Evolutionary conservation across 1,140 invertebrate species (phyloP), one percentile per base, ranked within the genome.

Genomic region (Microplitis mediator): DNA sequence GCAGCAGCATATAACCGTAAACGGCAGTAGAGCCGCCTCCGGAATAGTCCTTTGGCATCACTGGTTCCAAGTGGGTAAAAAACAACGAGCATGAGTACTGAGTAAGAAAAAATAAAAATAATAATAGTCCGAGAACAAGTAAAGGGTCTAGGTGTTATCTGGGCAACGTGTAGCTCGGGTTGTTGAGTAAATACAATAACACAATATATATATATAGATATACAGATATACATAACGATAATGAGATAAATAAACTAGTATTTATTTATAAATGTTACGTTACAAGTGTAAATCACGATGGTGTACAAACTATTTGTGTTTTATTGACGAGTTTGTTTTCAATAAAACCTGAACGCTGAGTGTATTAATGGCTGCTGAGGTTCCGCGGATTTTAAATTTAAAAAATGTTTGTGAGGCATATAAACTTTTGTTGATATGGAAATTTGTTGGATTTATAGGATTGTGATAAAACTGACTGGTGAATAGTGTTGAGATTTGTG

Each of bases 291-390:
- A 64, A 77, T 81, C 79, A 78, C 74, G 69, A 79, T 80, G 79
- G 16, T 61, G 74, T 80, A 76, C 71, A 69, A 23, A 64, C 35
- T 64, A 4, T 45, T 16, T 74, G 62, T 75, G 75, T 75, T 74
- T 58, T 14, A 61, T 14, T 69, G 68, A 61, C 23, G 52, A 66
- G 63, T 68, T 81, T 81, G 80, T 82, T 82, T 80, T 82, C 56
- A 79, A 76, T 73, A 73, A 71, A 77, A 65, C 72, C 69, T 73
- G 61, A 36, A 39, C 58, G 56, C 11, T 8, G 31, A 3, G 50
- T 45, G 39, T 58, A 50, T 62, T 63, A 65, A 64, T 69, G 70
- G 61, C 70, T 64, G 16, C 65, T 16, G 4, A 68, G 14, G 16
- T 50, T 51, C 32, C 1, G 6, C 45, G 4, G 32, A 50, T 45